Base-by-base conservation (phyloP, 2,888 invertebrate species). In the Ophonus ardosiacus region DNA sequence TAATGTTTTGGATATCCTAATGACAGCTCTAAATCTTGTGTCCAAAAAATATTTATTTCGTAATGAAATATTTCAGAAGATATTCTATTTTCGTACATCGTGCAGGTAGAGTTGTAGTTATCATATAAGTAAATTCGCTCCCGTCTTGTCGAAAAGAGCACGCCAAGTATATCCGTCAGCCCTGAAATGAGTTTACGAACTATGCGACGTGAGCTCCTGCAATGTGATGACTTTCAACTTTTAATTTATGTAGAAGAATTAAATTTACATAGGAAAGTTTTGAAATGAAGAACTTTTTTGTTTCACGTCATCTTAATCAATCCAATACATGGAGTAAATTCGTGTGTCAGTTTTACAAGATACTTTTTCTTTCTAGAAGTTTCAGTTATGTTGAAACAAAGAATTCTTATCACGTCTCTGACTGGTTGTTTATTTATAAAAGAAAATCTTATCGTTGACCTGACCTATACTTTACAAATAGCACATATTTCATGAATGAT, bases 171-270 rank as follows among this genome's bases (percentile, higher is more conserved):
- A 68, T 68, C 7, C 68, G 40, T 24, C 68, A 68, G 38, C 38
- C 13, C 24, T 43, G 71, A 74, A 74, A 74, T 74, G 40, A 74
- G 71, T 74, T 74, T 74, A 6, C 40, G 8, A 74, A 74, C 71
- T 74, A 74, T 51, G 51, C 71, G 43, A 40, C 7, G 71, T 18
- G 18, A 1, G 8, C 7, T 31, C 7, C 40, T 74, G 71, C 71
- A 7, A 40, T 38, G 43, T 17, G 71, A 74, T 74, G 71, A 74
- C 71, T 74, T 74, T 18, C 71, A 74, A 74, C 51, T 74, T 74
- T 74, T 74, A 74, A 74, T 74, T 74, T 74, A 74, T 74, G 71
- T 74, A 74, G 68, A 68, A 74, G 71, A 74, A 74, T 68, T 74
- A 74, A 74, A 74, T 10, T 74, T 74, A 74, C 43, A 74, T 74